Evolutionary conservation across 2,888 invertebrate genomes (phyloP).

Genomic region (Prionchulus punctatus): DNA sequence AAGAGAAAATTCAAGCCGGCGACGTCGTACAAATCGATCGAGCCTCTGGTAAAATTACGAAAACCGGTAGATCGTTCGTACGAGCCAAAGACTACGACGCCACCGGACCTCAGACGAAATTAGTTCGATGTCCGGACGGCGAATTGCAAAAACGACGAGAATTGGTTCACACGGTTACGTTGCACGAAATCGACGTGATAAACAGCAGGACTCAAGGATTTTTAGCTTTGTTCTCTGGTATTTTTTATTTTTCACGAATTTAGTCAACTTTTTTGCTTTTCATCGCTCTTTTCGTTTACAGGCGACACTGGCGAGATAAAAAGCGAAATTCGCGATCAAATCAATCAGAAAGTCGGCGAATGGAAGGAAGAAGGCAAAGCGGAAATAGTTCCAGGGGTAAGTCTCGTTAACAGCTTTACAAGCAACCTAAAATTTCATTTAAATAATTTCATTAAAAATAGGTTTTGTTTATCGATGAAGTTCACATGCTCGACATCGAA

Average conservation of each 20-base stretch:
- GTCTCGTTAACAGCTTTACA: not conserved
- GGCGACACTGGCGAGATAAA: conserved; percentile 99
- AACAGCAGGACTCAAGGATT: conserved; percentile 96
- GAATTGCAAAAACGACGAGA: conserved; percentile 94
- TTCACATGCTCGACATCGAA: conserved; percentile 97
- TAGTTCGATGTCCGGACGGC: conserved; percentile 95
- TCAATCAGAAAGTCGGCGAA: conserved; percentile 87
- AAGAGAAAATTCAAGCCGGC: conserved; percentile 62
- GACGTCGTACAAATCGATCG: conserved; percentile 98
- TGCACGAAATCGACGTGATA: conserved; percentile 99
- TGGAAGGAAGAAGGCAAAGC: conserved; percentile 99
- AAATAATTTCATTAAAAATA: conserved; percentile 16
- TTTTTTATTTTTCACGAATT: not conserved
- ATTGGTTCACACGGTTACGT: conserved; percentile 84
- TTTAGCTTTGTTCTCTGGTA: conserved; percentile 81
- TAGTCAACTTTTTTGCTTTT: not conserved
- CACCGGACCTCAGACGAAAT: conserved; percentile 60
- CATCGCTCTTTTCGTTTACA: conserved; percentile 23
- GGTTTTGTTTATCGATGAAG: conserved; percentile 84
- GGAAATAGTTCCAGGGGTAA: conserved; percentile 84
- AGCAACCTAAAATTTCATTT: not conserved
- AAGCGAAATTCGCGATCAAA: conserved; percentile 88
- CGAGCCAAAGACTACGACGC: conserved; percentile 94
- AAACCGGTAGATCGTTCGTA: conserved; percentile 74
- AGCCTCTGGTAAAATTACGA: conserved; percentile 82